Evolutionary conservation across 2,113 vertebrate genomes (phyloP).

Genomic region (Saguinus imperator): DNA sequence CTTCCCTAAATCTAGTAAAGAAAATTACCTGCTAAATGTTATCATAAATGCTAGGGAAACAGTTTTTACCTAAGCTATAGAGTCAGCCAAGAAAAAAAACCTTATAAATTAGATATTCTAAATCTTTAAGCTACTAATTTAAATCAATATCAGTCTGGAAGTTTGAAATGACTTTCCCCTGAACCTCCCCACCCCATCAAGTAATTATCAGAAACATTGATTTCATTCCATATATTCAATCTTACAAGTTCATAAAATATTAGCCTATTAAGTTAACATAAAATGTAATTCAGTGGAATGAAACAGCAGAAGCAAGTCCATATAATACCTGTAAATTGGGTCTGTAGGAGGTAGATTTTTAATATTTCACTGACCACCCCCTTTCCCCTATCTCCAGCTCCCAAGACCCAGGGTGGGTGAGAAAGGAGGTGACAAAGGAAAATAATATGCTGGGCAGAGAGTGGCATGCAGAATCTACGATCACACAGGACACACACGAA

Average conservation of each 20-base stretch:
- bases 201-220: constrained; percentile 82
- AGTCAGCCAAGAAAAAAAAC: constrained; percentile 45
- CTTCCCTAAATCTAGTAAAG: constrained; percentile 59
- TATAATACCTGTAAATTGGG: constrained; percentile 50
- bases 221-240: constrained; percentile 71
- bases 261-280: constrained; percentile 71
- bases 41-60: constrained; percentile 53
- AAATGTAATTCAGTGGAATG: constrained; percentile 65
- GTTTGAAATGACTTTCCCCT: constrained; percentile 80
- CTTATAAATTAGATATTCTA: constrained; percentile 62
- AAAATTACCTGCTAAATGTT: constrained; percentile 17
- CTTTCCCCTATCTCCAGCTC: neutral
- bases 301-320: constrained; percentile 50
- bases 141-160: constrained; percentile 78
- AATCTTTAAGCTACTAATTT: constrained; percentile 72
- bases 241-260: constrained; percentile 77
- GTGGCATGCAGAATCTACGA: neutral
- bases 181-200: constrained; percentile 63
- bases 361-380: neutral
- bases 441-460: neutral
- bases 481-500: neutral
- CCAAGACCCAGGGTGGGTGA: neutral
- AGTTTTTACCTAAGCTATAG: constrained; percentile 70
- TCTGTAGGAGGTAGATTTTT: neutral
- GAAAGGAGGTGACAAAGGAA: neutral